A percentile compares a stretch with the other conserved stretches of the same genome.
Conservation (phyloP, 1,140 invertebrate species). For the Dreissena polymorpha region DNA sequence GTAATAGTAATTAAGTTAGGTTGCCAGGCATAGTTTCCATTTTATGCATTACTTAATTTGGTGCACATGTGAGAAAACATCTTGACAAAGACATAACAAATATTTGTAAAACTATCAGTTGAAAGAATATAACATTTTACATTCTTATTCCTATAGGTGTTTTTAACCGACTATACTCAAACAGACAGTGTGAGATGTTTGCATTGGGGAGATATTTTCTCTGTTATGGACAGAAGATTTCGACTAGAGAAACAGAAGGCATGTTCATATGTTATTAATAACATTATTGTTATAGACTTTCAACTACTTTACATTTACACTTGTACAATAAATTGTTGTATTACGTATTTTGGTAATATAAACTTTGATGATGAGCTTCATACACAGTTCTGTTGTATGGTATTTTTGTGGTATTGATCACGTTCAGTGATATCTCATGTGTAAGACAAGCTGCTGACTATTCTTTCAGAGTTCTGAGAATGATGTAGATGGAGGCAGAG, state of each 20-base stretch:
- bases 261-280: slow-evolving; percentile 28
- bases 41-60: too few relatives aligned
- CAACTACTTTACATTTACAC: slow-evolving; percentile 29
- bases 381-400: slow-evolving; percentile 3
- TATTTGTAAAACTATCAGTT: too few relatives aligned
- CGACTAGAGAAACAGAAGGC: slow-evolving; percentile 29
- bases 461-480: slow-evolving; percentile 34
- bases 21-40: too few relatives aligned
- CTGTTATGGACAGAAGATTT: slow-evolving; percentile 16
- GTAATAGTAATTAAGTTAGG: too few relatives aligned
- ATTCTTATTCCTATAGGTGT: slow-evolving; percentile 26
- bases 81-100: too few relatives aligned
- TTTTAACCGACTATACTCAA: slow-evolving; percentile 24
- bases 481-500: slow-evolving; percentile 20
- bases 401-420: slow-evolving; percentile 28
- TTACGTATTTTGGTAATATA: slow-evolving; percentile 12
- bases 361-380: slow-evolving; percentile 17
- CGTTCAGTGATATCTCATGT: slow-evolving; percentile 9
- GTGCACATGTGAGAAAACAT: too few relatives aligned
- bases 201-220: slow-evolving; percentile 28
- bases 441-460: slow-evolving; percentile 27
- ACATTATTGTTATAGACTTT: slow-evolving; percentile 33
- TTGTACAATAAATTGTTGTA: slow-evolving; percentile 26
- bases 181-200: slow-evolving; percentile 22
- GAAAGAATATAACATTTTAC: slow-evolving; percentile 7